Conservation (phyloP, 2,888 invertebrate species). For the Tricholauxania praeusta region DNA sequence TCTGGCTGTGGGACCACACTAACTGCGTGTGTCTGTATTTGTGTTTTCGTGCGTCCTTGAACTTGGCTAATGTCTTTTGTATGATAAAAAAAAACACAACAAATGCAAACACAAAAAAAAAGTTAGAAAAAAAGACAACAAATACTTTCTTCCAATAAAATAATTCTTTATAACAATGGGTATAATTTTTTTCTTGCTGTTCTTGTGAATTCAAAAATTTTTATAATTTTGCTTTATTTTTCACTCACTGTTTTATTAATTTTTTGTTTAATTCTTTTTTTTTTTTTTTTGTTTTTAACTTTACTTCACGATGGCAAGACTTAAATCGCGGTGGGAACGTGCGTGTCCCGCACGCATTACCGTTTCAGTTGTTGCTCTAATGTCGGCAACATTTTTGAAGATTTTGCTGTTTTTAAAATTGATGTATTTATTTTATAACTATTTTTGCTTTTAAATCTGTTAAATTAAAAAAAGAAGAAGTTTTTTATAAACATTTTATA, state of each 20-base stretch:
- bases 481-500: neutral
- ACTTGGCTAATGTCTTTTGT: constrained; percentile 56
- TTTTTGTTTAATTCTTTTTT: constrained; percentile 25
- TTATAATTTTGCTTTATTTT: neutral
- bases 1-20: neutral
- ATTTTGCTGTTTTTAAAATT: neutral
- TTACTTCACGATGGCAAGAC: constrained; percentile 2
- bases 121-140: constrained; percentile 10
- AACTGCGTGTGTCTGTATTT: neutral
- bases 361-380: constrained; percentile 19
- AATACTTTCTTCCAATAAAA: neutral
- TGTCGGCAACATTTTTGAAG: constrained; percentile 12
- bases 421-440: neutral
- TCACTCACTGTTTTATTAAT: neutral
- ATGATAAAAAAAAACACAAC: constrained; percentile 29
- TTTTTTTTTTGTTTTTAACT: neutral
- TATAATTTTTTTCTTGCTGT: neutral
- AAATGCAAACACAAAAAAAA: constrained; percentile 13
- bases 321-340: constrained; percentile 15
- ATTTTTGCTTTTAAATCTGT: neutral
- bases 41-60: constrained; percentile 53
- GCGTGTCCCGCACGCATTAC: constrained; percentile 38
- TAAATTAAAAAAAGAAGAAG: neutral
- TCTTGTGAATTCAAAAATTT: neutral
- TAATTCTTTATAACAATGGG: neutral